Evolutionary conservation across 2,113 vertebrate species (phyloP), one percentile per base, ranked within the genome.

Genomic region (Nothobranchius furzeri): DNA sequence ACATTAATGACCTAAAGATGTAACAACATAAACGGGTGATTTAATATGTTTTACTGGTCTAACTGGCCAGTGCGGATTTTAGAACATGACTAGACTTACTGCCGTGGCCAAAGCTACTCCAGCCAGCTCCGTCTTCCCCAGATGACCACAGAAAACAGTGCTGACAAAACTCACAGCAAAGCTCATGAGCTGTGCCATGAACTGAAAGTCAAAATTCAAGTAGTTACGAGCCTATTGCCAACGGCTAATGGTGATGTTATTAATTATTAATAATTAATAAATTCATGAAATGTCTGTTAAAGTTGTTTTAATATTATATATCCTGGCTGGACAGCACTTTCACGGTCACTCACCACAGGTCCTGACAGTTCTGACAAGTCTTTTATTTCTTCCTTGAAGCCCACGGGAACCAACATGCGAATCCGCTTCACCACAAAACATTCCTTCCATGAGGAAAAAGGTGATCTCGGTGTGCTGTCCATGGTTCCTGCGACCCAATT

Each of bases 101-200:
- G 95, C 92, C 9, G 92, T 94, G 0, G 96, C 96, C 6, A 99
- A 87, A 0, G 92, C 88, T 54, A 97, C 96, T 0, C 93, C 93
- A 0, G 95, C 96, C 77, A 98, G 85, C 54, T 96, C 93, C 0
- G 85, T 84, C 75, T 88, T 95, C 37, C 96, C 96, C 84, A 99
- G 76, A 76, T 96, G 96, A 12, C 96, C 96, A 12, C 96, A 98
- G 90, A 98, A 99, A 77, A 98, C 84, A 1, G 95, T 94, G 68
- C 96, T 98, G 52, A 98, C 85, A 52, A 98, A 90, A 0, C 92
- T 90, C 69, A 98, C 92, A 14, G 94, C 66, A 70, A 94, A 95
- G 36, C 72, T 64, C 93, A 96, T 92, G 67, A 96, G 14, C 70
- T 95, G 93, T 13, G 93, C 78, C 0, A 96, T 47, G 45, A 93